Conservation (phyloP, 2,888 invertebrate genomes). For the Ormyrus pomaceus region DNA sequence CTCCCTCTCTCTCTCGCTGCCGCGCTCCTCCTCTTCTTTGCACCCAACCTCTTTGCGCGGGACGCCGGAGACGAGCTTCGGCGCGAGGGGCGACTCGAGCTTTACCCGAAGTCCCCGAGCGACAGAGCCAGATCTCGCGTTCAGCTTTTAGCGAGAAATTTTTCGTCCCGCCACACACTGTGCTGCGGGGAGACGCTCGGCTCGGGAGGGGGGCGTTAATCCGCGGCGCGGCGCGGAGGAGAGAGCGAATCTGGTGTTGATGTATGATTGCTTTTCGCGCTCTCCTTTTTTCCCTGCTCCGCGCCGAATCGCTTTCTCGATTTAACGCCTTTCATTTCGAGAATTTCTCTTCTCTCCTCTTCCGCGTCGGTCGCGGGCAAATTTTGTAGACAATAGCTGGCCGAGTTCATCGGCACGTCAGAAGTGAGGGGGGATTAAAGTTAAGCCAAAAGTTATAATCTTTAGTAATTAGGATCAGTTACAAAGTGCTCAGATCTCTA, state of each 20-base stretch:
- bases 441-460: no score
- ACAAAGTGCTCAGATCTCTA: conserved; percentile 25
- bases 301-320: no score
- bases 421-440: no score
- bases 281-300: neutral
- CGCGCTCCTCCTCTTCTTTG: conserved; percentile 10
- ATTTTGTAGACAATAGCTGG: no score
- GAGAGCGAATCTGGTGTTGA: conserved; percentile 8
- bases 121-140: neutral
- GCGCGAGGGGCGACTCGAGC: neutral
- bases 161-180: conserved; percentile 5
- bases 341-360: no score
- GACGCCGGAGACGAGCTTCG: neutral
- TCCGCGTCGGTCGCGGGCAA: no score
- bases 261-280: conserved; percentile 22
- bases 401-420: no score
- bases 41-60: conserved; percentile 15
- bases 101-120: neutral
- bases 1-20: conserved; percentile 23
- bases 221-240: neutral
- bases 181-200: neutral
- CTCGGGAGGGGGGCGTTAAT: neutral
- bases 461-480: conserved; percentile 32
- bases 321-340: no score
- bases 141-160: conserved; percentile 33